A percentile compares a stretch with the other conserved stretches of the same genome.
phyloP scores from a whole-genome alignment of 2,888 invertebrate species.

The Euplexia lucipara region DNA sequence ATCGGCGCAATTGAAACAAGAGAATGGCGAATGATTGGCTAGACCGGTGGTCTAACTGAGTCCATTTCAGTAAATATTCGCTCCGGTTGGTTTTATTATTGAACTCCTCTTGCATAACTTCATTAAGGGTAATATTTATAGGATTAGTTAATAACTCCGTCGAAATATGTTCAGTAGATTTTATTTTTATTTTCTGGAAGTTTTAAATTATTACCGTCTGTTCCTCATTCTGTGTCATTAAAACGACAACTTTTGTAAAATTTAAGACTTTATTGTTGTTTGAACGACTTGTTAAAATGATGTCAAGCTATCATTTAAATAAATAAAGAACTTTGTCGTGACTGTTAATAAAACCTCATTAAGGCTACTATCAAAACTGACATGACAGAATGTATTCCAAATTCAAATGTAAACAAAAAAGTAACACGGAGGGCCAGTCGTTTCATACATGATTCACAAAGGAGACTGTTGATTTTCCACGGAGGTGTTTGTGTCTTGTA shows the following conservation, averaged over 20 bases:
- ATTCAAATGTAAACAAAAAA: slow-evolving; percentile 58
- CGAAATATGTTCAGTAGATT: slow-evolving; percentile 8
- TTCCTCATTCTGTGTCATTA: slow-evolving; percentile 4
- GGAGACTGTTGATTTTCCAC: slow-evolving; percentile 72
- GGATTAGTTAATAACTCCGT: slow-evolving; percentile 12
- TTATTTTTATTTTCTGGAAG: slow-evolving; percentile 3
- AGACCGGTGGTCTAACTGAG: slow-evolving; percentile 62
- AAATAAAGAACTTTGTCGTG: background rate
- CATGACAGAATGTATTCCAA: slow-evolving; percentile 22
- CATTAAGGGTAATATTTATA: slow-evolving; percentile 31
- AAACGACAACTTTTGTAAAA: background rate
- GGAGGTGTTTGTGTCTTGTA: slow-evolving; percentile 67
- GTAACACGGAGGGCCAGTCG: slow-evolving; percentile 65
- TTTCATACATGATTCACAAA: slow-evolving; percentile 77
- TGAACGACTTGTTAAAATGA: background rate
- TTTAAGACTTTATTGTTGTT: background rate
- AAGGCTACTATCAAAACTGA: slow-evolving; percentile 11
- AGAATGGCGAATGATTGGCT: slow-evolving; percentile 72
- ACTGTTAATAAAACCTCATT: slow-evolving; percentile 21
- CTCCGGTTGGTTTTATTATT: slow-evolving; percentile 56
- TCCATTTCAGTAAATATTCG: slow-evolving; percentile 64
- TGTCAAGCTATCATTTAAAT: slow-evolving; percentile 2
- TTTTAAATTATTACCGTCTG: slow-evolving; percentile 13
- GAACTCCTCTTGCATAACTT: slow-evolving; percentile 47
- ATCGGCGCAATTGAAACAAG: slow-evolving; percentile 70